Percentiles rank a stretch among this genome's conserved stretches.
Evolutionary conservation across 2,797 vertebrate species (phyloP).

Genomic region (Acanthurus leucopareius): DNA sequence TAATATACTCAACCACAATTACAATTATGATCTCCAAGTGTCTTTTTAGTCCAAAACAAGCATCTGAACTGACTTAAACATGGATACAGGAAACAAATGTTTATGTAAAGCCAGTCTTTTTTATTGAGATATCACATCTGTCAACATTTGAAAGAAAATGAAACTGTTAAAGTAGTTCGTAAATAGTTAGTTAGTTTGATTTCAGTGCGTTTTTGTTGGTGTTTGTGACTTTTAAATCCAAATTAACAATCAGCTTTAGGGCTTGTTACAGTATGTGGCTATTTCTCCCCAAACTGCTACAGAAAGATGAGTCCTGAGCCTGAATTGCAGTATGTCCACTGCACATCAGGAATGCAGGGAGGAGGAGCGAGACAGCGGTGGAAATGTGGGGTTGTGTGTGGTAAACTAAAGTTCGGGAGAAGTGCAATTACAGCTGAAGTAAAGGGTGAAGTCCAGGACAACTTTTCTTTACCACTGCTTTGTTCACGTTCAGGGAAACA

Average conservation of each 20-base stretch:
- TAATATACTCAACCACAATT: background rate
- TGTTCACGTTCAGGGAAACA: background rate
- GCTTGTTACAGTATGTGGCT: background rate
- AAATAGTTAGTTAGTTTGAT: background rate
- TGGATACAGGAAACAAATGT: background rate
- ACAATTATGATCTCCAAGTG: background rate
- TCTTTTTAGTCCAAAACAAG: too few relatives aligned
- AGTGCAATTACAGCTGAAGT: background rate
- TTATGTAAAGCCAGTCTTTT: background rate
- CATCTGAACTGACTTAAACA: background rate
- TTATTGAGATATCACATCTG: background rate
- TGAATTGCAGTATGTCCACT: slow-evolving; percentile 7
- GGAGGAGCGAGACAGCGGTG: slow-evolving; percentile 27
- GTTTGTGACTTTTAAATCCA: background rate
- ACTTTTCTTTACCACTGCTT: background rate
- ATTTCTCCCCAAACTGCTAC: background rate
- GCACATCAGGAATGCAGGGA: slow-evolving; percentile 61
- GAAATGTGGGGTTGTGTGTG: slow-evolving; percentile 1
- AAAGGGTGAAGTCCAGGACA: background rate
- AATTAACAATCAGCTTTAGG: background rate
- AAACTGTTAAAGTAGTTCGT: background rate
- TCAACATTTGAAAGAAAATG: background rate
- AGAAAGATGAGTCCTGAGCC: background rate
- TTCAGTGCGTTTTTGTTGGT: background rate
- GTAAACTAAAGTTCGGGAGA: background rate